A percentile compares a stretch with the other conserved stretches of the same genome.
These are phyloP conservation scores for Pterocles burchelli DNA, from an alignment of 2,113 vertebrate genomes.

Conservation along the genomic window DNA sequence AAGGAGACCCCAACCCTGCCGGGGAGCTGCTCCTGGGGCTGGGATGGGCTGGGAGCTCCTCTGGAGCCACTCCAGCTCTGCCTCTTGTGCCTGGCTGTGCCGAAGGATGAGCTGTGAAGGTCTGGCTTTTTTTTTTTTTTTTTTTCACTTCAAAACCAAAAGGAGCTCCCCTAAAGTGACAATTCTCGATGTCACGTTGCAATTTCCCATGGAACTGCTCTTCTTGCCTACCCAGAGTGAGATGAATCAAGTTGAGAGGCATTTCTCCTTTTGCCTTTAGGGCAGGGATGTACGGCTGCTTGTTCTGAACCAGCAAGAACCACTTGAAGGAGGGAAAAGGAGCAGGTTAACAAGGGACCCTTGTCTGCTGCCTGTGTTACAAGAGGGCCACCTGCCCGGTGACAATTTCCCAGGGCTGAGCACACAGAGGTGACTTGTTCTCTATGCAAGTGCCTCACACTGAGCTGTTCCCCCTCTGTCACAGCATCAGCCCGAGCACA, in stretches of 20 bases:
- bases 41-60: not conserved
- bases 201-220: not conserved
- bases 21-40: fast-evolving
- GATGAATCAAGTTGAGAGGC: not conserved
- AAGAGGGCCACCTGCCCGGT: fast-evolving
- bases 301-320: not conserved
- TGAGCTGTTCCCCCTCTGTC: not conserved
- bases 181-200: not conserved
- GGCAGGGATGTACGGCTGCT: not conserved
- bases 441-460: fast-evolving
- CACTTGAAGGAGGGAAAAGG: not conserved
- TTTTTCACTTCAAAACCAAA: not conserved
- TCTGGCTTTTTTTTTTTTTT: not conserved
- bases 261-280: not conserved
- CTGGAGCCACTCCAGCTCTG: not conserved
- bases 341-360: not conserved
- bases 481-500: not conserved
- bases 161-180: not conserved
- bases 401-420: not conserved
- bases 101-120: not conserved
- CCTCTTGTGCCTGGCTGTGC: not conserved
- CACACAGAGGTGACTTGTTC: not conserved
- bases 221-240: not conserved
- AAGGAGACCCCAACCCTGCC: not conserved
- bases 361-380: not conserved